Conservation (phyloP, 2,888 invertebrate genomes). For the Acanthosepion lycidas region DNA sequence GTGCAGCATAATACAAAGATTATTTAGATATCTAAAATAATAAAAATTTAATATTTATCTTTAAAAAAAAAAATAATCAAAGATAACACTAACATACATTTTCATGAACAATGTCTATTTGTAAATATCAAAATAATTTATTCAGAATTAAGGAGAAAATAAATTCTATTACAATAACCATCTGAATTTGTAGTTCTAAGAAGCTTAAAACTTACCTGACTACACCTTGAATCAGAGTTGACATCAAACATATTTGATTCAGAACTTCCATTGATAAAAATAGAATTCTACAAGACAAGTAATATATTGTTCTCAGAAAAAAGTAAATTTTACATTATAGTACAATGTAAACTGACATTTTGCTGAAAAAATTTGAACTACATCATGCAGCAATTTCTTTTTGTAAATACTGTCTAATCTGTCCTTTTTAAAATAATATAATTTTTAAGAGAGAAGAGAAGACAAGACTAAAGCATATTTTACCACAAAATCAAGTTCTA, state of each 20-base stretch:
- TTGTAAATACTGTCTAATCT: no score
- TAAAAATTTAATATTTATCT: no score
- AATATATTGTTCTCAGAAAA: background rate
- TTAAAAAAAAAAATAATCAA: no score
- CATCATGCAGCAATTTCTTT: background rate
- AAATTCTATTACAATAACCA: background rate
- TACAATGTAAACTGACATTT: background rate
- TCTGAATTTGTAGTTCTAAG: background rate
- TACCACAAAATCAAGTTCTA: no score
- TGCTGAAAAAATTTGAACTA: background rate
- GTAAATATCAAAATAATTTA: background rate
- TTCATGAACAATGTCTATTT: background rate
- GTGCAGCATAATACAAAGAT: no score
- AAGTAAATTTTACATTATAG: background rate
- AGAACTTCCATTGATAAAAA: background rate
- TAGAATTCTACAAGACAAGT: background rate
- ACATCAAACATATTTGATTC: background rate
- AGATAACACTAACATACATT: no score
- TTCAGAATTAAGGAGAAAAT: background rate
- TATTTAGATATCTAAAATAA: no score
- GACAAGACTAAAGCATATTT: no score
- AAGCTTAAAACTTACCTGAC: background rate
- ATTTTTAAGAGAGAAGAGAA: no score
- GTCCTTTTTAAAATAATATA: no score
- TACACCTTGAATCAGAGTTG: constrained; percentile 34